Evolutionary conservation across 64 coral and sea anemone species (phyloP), one percentile per base, ranked within the genome.

Genomic region (Montipora capricornis): DNA sequence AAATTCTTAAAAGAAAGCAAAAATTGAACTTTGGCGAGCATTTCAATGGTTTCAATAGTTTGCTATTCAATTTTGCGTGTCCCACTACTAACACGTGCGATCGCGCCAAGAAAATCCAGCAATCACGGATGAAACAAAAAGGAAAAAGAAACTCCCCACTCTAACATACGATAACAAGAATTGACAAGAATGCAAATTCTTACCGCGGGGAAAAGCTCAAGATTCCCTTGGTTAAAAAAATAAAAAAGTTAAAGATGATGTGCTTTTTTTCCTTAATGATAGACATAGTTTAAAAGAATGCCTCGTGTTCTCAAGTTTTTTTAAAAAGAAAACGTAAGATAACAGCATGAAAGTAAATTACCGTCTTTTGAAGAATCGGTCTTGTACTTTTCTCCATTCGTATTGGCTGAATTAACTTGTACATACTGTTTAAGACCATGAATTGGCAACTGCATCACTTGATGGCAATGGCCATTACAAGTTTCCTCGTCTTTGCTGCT

Each of bases 361-460:
- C 82, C 82, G 44, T 71, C 66, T 71, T 86, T 71, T 47, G 82
- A 86, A 86, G 82, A 50, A 64, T 24, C 47, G 7, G 45, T 71
- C 47, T 86, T 86, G 82, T 16, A 15, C 14, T 67, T 69, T 67
- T 86, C 82, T 20, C 82, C 82, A 86, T 86, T 86, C 82, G 71
- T 86, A n/a, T 46, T 49, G 82, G 66, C 44, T 50, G 82, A 71
- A 86, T 86, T 86, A 22, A 86, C 82, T 14, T 59, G 82, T 5
- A 86, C 82, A 24, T 86, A 86, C 15, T 93, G 92, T 52, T 75
- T 88, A 19, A 93, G 29, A 17, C 92, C 92, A 71, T 88, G 92
- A 17, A 93, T 78, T 68, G 92, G 92, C 59, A 93, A 78, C 69
- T 93, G 79, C 29, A 93, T 93, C 14, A 92, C 26, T 45, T 93